phyloP scores from a whole-genome alignment of 2,113 vertebrate genomes.

The Chionis minor region DNA sequence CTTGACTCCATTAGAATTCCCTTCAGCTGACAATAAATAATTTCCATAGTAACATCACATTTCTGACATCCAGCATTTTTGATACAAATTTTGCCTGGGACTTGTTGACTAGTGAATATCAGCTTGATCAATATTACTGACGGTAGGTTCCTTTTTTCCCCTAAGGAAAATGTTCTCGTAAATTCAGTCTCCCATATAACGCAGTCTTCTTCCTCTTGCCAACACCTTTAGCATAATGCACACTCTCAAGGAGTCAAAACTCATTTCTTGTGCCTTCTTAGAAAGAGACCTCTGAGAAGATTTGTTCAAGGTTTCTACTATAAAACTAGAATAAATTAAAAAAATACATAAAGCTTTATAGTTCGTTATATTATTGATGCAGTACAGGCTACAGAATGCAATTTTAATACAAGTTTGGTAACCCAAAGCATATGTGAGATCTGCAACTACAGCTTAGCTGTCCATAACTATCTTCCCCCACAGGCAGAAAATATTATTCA shows the following conservation, averaged over 20 bases:
- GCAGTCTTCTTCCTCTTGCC: neutral
- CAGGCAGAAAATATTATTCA: neutral
- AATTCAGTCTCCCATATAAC: neutral
- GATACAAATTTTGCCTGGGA: neutral
- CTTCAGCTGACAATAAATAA: conserved; percentile 5
- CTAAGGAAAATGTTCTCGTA: neutral
- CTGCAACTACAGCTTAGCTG: neutral
- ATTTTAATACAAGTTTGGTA: neutral
- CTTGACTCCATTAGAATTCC: neutral
- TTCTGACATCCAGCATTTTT: conserved; percentile 1
- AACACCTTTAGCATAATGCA: neutral
- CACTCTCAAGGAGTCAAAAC: neutral
- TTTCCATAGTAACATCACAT: conserved; percentile 7
- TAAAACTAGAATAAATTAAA: neutral
- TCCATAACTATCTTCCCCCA: neutral
- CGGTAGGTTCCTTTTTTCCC: neutral
- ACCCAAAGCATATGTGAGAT: neutral
- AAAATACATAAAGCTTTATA: neutral
- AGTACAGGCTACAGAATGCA: neutral
- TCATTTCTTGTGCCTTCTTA: neutral
- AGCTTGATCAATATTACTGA: neutral
- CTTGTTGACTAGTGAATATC: conserved; percentile 22
- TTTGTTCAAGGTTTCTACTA: neutral
- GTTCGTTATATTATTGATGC: neutral
- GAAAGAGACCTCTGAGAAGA: neutral